A percentile compares a stretch with the other conserved stretches of the same genome.
Conservation (phyloP, 2,797 vertebrate genomes). For the Hafferia zeledoni region DNA sequence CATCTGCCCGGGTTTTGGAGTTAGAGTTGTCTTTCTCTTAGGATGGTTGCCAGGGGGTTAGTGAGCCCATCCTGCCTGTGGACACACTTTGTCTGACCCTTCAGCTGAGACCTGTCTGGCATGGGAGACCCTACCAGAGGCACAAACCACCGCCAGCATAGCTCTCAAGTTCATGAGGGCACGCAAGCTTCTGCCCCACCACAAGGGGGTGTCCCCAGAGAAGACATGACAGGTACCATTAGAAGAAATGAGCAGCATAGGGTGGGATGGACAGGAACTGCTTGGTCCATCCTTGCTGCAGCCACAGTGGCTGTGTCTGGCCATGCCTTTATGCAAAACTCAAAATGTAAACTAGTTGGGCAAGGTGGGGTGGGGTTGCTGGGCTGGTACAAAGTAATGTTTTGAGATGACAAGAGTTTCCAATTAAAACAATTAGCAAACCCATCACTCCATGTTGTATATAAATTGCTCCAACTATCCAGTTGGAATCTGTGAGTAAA, state of each 20-base stretch:
- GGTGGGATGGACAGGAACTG: neutral
- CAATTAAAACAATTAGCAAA: neutral
- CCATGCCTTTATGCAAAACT: neutral
- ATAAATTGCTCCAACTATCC: neutral
- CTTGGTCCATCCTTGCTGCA: neutral
- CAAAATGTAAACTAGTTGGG: neutral
- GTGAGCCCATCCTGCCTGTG: too few species aligned
- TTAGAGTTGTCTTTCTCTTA: too few species aligned
- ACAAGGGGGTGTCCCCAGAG: too few species aligned
- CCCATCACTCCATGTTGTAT: rapidly evolving
- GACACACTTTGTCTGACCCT: too few species aligned
- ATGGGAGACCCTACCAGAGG: too few species aligned
- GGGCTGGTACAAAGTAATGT: neutral
- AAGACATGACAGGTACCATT: neutral
- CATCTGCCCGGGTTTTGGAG: too few species aligned
- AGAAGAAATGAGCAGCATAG: neutral
- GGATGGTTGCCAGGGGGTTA: too few species aligned
- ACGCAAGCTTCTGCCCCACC: too few species aligned
- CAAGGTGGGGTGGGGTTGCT: neutral
- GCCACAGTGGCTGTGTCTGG: neutral
- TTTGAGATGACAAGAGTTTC: neutral
- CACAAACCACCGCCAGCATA: too few species aligned
- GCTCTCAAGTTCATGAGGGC: too few species aligned
- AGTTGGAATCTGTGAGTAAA: neutral
- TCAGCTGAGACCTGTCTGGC: too few species aligned